Evolutionary conservation across 2,888 invertebrate species (phyloP), one percentile per base, ranked within the genome.

Genomic region (Smittia sp.): DNA sequence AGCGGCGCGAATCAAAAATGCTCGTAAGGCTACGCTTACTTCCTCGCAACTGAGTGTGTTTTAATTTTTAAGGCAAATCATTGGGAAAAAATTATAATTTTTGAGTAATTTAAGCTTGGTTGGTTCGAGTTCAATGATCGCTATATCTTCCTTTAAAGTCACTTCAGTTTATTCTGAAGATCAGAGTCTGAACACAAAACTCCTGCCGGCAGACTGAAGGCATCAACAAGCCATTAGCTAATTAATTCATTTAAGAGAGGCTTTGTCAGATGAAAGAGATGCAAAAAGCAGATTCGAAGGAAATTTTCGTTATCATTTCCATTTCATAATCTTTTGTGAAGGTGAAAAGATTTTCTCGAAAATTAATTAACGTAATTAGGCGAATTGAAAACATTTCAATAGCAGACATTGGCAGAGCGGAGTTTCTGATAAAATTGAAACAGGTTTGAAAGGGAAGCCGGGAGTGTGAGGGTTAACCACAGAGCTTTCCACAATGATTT

Each of bases 301-400:
- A 32, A 46, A 46, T 46, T n/a, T 46, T 46, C 46, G 38, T 38
- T 38, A 46, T 46, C n/a, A 46, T 6, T 46, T 46, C n/a, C 46
- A n/a, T 46, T 46, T 46, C 46, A 46, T 46, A 46, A 46, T 46
- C 46, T 15, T 46, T 46, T 46, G 46, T 46, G 46, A 46, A 46
- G 15, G 15, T 46, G 46, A 46, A 15, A 46, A 46, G 2, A 2
- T 6, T 46, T 46, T n/a, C 46, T 46, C 11, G 2, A 11, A 46
- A 46, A 67, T 39, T 67, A 67, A 67, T 67, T 67, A 67, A 67
- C 18, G 46, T 67, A 67, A 67, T 67, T 67, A 67, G 46, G 58
- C 20, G 18, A 58, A 9, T 24, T 67, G 67, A 41, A 46, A 41
- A 41, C 13, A 22, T 46, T 67, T 41, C 67, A 67, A 67, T 67